Percentiles rank a stretch among this genome's conserved stretches.
phyloP scores from a whole-genome alignment of 2,797 vertebrate species.

The Sebastolobus altivelis region DNA sequence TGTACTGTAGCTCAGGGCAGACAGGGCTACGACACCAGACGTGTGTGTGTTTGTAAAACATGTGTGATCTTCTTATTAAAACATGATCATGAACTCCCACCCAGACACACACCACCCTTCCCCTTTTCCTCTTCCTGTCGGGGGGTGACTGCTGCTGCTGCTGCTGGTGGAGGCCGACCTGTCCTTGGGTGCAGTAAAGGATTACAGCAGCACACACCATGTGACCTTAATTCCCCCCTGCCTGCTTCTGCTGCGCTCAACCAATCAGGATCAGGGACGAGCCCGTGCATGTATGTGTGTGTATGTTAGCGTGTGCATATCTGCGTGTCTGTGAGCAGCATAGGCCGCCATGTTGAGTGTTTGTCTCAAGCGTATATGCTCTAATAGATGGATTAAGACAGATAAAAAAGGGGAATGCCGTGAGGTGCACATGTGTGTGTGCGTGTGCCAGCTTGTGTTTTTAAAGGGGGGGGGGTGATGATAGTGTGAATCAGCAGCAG shows the following conservation, averaged over 20 bases:
- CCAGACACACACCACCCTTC: slow-evolving; percentile 15
- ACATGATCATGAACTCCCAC: slow-evolving; percentile 37
- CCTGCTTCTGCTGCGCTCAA: slow-evolving; percentile 55
- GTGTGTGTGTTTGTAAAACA: slow-evolving; percentile 21
- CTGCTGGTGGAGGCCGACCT: slow-evolving; percentile 60
- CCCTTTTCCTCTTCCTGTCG: slow-evolving; percentile 22
- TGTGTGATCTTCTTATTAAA: slow-evolving; percentile 51
- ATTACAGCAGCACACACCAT: slow-evolving; percentile 79
- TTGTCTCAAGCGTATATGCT: slow-evolving; percentile 40
- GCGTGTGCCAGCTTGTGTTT: slow-evolving; percentile 51
- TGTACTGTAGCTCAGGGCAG: slow-evolving; percentile 22
- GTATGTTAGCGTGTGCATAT: slow-evolving; percentile 41
- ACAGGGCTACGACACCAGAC: slow-evolving; percentile 1
- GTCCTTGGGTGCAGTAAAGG: slow-evolving; percentile 79
- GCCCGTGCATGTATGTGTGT: slow-evolving; percentile 20
- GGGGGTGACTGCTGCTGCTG: slow-evolving; percentile 17
- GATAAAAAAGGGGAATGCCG: slow-evolving; percentile 40
- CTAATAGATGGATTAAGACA: slow-evolving; percentile 57
- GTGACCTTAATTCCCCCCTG: slow-evolving; percentile 83
- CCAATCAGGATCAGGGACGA: slow-evolving; percentile 68
- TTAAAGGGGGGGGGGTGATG: slow-evolving; percentile 33
- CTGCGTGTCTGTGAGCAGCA: slow-evolving; percentile 17
- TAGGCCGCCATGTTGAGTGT: slow-evolving; percentile 45
- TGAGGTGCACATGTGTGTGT: slow-evolving; percentile 12
- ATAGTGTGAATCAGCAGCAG: slow-evolving; percentile 82